A percentile compares a stretch with the other conserved stretches of the same genome.
Conservation (phyloP, 2,888 invertebrate genomes). For the Malachius bipustulatus region DNA sequence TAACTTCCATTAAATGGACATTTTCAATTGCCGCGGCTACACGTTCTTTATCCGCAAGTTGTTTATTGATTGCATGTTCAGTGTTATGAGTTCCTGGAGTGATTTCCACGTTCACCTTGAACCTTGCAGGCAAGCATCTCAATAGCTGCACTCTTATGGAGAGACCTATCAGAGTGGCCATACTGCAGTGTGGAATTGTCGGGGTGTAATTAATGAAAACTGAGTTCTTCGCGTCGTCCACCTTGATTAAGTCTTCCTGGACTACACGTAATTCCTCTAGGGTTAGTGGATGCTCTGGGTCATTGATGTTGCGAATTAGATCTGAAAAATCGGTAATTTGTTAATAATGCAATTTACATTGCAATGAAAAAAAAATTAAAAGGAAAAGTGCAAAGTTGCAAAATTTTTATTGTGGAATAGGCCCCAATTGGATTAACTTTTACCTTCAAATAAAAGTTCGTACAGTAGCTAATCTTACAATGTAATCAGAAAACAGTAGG, state of each 20-base stretch:
- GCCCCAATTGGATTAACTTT: too few species aligned
- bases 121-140: constrained; percentile 68
- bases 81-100: constrained; percentile 88
- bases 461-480: too few species aligned
- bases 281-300: constrained; percentile 95
- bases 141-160: constrained; percentile 87
- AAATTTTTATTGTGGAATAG: too few species aligned
- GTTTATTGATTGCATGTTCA: constrained; percentile 91
- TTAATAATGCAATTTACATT: neutral
- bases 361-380: too few species aligned
- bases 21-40: constrained; percentile 97
- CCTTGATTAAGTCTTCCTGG: constrained; percentile 66
- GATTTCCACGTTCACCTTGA: constrained; percentile 79
- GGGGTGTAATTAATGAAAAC: constrained; percentile 84
- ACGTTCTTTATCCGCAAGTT: constrained; percentile 93
- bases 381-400: too few species aligned
- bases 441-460: too few species aligned
- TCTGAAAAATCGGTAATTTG: constrained; percentile 43
- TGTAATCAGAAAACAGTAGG: too few species aligned
- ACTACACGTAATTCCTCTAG: constrained; percentile 92
- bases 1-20: constrained; percentile 76
- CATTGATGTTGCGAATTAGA: constrained; percentile 84
- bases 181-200: constrained; percentile 97
- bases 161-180: constrained; percentile 91
- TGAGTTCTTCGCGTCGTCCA: constrained; percentile 59